Percentiles rank a stretch among this genome's conserved stretches.
Conservation (phyloP, 2,113 vertebrate genomes). For the Crocuta crocuta region DNA sequence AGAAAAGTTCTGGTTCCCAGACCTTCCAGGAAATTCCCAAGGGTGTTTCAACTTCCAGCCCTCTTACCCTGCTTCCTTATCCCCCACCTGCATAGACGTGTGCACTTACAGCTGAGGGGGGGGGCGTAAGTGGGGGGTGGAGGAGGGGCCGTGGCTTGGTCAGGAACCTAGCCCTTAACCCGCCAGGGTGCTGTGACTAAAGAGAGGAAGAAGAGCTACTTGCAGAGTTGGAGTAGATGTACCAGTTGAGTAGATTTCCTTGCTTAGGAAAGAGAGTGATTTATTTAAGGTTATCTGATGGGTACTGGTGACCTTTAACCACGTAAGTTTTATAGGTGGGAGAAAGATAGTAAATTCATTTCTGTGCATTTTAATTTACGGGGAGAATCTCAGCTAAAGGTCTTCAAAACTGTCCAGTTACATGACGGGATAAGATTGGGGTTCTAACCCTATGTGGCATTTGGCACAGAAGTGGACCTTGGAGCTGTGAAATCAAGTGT, state of each 20-base stretch:
- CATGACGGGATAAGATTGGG: background rate
- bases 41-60: background rate
- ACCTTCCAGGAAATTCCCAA: background rate
- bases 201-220: background rate
- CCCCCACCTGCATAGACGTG: background rate
- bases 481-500: background rate
- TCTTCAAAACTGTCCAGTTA: background rate
- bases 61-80: accelerated
- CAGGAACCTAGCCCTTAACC: background rate
- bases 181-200: background rate
- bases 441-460: background rate
- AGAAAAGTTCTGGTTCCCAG: background rate
- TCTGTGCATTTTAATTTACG: background rate
- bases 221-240: background rate
- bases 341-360: background rate
- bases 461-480: background rate
- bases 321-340: background rate
- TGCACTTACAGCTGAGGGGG: background rate
- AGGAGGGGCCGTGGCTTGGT: too few species aligned
- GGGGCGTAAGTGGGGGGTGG: accelerated
- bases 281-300: background rate
- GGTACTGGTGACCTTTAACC: background rate
- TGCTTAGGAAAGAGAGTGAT: background rate
- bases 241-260: background rate
- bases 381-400: background rate